phyloP scores from a whole-genome alignment of 2,113 vertebrate genomes.

The Myrmecophaga tridactyla region DNA sequence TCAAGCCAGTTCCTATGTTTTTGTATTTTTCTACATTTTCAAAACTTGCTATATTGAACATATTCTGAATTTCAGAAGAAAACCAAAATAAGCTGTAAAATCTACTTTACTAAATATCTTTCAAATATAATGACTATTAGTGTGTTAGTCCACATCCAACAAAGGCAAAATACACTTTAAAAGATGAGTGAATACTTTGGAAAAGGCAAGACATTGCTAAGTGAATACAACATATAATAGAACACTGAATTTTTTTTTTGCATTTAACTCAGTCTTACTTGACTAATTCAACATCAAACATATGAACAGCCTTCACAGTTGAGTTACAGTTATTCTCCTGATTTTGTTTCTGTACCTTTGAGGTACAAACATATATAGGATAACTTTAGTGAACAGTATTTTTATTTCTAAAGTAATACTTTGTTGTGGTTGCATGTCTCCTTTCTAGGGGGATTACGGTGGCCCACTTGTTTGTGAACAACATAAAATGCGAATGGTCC shows the following conservation, averaged over 20 bases:
- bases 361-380: background rate
- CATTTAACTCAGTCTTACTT: background rate
- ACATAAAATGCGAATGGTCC: constrained; percentile 92
- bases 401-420: constrained; percentile 36
- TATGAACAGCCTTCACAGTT: background rate
- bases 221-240: background rate
- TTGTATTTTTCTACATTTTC: background rate
- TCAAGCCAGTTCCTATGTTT: background rate
- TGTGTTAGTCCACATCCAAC: background rate
- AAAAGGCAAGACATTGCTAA: background rate
- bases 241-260: background rate
- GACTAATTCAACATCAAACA: background rate
- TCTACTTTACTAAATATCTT: background rate
- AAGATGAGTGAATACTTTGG: background rate
- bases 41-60: background rate
- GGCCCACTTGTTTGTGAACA: constrained; percentile 96
- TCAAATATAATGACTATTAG: background rate
- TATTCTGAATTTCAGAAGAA: background rate
- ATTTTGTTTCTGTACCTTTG: background rate
- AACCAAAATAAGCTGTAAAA: constrained; percentile 32
- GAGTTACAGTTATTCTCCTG: background rate
- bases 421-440: background rate
- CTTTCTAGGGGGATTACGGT: constrained; percentile 93
- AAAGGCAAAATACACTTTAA: background rate
- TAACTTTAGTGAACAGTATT: background rate